phyloP scores from a whole-genome alignment of 2,113 vertebrate genomes.

The Eudorcas thomsonii region DNA sequence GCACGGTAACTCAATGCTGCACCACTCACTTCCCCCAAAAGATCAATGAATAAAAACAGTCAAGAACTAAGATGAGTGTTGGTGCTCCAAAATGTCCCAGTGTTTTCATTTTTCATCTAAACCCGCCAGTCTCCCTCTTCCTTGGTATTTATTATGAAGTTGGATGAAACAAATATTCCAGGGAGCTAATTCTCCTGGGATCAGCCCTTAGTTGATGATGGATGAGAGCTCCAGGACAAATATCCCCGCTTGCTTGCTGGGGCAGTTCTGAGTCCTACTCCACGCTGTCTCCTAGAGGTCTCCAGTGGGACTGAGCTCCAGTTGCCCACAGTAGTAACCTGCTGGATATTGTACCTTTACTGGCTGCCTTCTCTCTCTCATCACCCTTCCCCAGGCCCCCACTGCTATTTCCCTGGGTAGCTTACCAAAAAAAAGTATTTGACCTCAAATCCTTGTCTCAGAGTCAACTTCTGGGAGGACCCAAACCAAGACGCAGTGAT shows the following conservation, averaged over 20 bases:
- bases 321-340: not conserved
- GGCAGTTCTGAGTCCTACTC: not conserved
- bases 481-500: not conserved
- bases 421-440: slow-evolving; percentile 3
- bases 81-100: not conserved
- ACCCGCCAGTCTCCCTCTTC: not conserved
- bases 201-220: not conserved
- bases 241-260: not conserved
- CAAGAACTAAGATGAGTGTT: not conserved
- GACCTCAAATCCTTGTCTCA: not conserved
- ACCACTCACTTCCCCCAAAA: not conserved
- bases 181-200: not conserved
- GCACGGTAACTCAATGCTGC: not conserved
- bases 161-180: not conserved
- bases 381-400: not conserved
- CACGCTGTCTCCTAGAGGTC: not conserved
- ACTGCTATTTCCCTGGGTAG: not conserved
- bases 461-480: not conserved
- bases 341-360: not conserved
- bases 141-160: slow-evolving; percentile 1
- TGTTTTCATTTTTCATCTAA: slow-evolving; percentile 29
- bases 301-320: not conserved
- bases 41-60: not conserved
- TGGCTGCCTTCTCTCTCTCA: not conserved
- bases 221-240: not conserved